These are phyloP conservation scores for Eolophus roseicapilla DNA, from an alignment of 2,113 vertebrate species.

Conservation along the genomic window DNA sequence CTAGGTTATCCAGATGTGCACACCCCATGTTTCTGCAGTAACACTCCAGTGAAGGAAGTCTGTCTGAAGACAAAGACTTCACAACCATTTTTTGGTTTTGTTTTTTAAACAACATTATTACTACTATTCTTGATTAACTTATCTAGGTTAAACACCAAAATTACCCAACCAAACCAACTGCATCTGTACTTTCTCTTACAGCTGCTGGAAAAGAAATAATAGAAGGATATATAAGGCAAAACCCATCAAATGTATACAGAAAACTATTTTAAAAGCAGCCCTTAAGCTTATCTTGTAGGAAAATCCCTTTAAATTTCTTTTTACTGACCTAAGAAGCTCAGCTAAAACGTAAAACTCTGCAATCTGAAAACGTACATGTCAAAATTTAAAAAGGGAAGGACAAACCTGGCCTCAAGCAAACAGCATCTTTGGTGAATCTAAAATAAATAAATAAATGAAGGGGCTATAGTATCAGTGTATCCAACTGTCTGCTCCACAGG, in stretches of 20 bases:
- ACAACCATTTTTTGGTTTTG: neutral
- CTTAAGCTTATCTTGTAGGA: constrained; percentile 10
- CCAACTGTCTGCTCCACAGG: neutral
- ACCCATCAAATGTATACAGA: neutral
- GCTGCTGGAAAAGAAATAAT: constrained; percentile 6
- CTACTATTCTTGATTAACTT: neutral
- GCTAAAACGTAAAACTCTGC: neutral
- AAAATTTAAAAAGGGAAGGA: constrained; percentile 46
- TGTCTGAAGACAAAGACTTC: neutral
- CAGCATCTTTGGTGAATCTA: neutral
- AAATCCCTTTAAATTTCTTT: neutral
- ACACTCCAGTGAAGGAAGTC: neutral
- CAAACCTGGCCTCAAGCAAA: constrained; percentile 35
- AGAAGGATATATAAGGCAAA: neutral
- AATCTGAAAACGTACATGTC: constrained; percentile 41
- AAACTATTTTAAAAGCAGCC: constrained; percentile 16
- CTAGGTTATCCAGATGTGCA: neutral
- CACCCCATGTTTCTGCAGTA: neutral
- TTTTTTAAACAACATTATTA: neutral
- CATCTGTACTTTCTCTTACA: neutral
- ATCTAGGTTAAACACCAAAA: neutral
- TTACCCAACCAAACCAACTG: neutral
- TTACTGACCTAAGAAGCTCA: constrained; percentile 21
- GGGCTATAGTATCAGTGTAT: neutral
- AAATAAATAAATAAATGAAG: neutral